phyloP scores from a whole-genome alignment of 2,113 vertebrate species.

The Sigmodon hispidus region DNA sequence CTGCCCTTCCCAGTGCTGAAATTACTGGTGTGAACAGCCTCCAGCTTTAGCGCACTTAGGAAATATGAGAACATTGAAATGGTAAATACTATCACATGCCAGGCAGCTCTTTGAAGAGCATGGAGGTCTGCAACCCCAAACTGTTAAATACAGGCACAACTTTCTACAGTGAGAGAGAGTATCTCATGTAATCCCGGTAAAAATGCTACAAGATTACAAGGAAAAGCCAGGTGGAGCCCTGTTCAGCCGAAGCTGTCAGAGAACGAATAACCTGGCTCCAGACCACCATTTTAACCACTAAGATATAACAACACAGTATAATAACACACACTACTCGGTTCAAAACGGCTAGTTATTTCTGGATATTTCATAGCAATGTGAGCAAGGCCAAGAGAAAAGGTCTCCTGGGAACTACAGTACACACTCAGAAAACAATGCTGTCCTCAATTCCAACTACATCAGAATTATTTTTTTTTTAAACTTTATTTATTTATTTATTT shows the following conservation, averaged over 20 bases:
- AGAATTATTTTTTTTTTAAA: too few species aligned
- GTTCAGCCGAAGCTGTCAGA: neutral
- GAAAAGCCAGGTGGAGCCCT: neutral
- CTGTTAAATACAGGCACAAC: neutral
- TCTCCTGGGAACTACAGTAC: slow-evolving; percentile 19
- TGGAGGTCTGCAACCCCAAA: neutral
- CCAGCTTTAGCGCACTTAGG: neutral
- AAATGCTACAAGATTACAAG: neutral
- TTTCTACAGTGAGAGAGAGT: neutral
- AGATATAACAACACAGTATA: neutral
- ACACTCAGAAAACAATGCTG: slow-evolving; percentile 7
- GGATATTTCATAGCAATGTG: neutral
- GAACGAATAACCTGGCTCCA: neutral
- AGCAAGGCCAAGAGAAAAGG: neutral
- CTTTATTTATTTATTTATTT: too few species aligned
- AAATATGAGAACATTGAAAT: neutral
- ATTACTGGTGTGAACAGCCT: neutral
- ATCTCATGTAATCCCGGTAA: neutral
- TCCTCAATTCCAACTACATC: slow-evolving; percentile 33
- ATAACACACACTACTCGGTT: slow-evolving; percentile 12
- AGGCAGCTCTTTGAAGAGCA: neutral
- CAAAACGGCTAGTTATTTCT: slow-evolving; percentile 11
- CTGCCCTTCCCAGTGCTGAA: neutral
- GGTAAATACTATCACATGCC: neutral
- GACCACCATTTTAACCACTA: neutral